phyloP scores from a whole-genome alignment of 2,113 vertebrate genomes.

The Sardina pilchardus region DNA sequence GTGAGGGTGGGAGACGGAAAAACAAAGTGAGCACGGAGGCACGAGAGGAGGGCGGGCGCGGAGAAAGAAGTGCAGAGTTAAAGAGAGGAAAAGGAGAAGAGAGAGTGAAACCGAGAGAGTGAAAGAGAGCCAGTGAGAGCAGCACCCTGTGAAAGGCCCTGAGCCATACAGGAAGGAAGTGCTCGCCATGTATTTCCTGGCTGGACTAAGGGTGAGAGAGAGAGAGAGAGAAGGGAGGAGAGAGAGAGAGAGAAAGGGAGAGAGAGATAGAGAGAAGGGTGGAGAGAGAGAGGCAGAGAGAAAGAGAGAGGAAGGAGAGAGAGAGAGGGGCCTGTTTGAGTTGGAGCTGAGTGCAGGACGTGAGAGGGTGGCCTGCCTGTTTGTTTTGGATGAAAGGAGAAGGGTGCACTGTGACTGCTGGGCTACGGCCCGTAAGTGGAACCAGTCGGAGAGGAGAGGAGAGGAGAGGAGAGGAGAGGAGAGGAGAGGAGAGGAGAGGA shows the following conservation, averaged over 20 bases:
- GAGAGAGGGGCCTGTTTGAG: background rate
- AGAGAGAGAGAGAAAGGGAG: background rate
- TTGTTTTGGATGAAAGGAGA: slow-evolving; percentile 14
- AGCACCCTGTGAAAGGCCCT: background rate
- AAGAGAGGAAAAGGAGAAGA: background rate
- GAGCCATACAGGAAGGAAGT: slow-evolving; percentile 38
- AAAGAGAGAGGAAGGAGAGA: background rate
- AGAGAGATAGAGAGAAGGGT: background rate
- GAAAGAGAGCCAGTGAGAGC: background rate
- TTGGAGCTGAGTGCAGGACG: background rate
- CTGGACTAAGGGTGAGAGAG: background rate
- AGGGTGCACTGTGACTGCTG: background rate
- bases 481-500: no score
- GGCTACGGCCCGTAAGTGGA: background rate
- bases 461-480: no score
- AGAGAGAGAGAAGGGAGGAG: background rate
- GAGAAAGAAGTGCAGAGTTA: background rate
- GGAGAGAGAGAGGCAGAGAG: background rate
- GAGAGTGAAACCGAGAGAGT: background rate
- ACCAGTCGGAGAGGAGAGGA: background rate
- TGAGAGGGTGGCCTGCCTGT: background rate
- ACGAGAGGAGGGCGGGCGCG: background rate
- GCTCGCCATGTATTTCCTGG: slow-evolving; percentile 39
- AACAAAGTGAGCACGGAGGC: background rate
- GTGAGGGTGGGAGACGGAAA: background rate